A percentile compares a stretch with the other conserved stretches of the same genome.
Conservation (phyloP, 1,140 invertebrate species). For the Drosophila navojoa region DNA sequence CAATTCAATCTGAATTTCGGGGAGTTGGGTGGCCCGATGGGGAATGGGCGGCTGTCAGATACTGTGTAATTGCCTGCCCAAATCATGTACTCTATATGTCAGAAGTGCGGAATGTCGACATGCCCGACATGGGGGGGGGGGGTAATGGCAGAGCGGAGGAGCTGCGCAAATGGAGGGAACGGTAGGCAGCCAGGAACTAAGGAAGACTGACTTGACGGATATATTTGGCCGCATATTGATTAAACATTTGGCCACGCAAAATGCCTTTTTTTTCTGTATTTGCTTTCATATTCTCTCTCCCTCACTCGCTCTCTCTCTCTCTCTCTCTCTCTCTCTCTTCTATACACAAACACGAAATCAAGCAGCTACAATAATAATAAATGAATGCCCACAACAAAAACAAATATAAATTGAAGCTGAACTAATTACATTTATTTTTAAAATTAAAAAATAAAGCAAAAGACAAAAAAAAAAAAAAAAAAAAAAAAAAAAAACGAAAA, state of each 20-base stretch:
- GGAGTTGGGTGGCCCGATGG: neutral
- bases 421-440: constrained; percentile 72
- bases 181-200: too few relatives aligned
- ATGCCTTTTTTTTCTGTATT: too few relatives aligned
- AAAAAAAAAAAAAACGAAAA: constrained; percentile 36
- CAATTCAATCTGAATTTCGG: neutral
- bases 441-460: constrained; percentile 43
- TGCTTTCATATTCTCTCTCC: too few relatives aligned
- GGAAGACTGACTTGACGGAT: constrained; percentile 17
- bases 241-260: constrained; percentile 78
- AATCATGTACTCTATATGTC: constrained; percentile 51
- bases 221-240: constrained; percentile 74
- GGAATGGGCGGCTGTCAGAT: neutral
- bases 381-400: constrained; percentile 21
- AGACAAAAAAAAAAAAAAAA: constrained; percentile 50
- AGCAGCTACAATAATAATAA: constrained; percentile 47
- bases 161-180: too few relatives aligned
- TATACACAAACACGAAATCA: constrained; percentile 3
- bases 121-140: neutral
- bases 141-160: neutral
- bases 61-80: constrained; percentile 19
- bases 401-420: constrained; percentile 18
- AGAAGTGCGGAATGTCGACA: constrained; percentile 31
- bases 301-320: too few relatives aligned
- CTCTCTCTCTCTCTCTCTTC: too few relatives aligned